A percentile compares a stretch with the other conserved stretches of the same genome.
Evolutionary conservation across 2,113 vertebrate species (phyloP).

Genomic region (Anhinga anhinga): DNA sequence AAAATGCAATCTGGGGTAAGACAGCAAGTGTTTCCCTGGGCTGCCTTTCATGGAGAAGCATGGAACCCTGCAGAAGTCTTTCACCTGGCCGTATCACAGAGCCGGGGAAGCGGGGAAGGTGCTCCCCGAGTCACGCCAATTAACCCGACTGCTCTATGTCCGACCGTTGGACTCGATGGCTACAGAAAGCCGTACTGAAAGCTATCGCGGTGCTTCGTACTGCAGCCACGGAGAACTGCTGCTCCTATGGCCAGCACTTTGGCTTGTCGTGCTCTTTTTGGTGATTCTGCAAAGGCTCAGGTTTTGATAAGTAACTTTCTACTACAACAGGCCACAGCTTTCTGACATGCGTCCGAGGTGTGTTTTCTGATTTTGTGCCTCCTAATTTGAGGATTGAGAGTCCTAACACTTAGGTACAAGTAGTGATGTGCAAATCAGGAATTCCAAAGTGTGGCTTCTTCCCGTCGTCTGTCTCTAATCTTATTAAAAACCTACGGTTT

Average conservation of each 20-base stretch:
- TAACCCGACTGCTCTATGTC: accelerated
- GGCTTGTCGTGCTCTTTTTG: not conserved
- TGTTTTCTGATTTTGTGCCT: not conserved
- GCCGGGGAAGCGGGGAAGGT: not conserved
- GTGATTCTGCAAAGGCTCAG: not conserved
- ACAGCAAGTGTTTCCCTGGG: not conserved
- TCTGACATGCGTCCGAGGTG: accelerated
- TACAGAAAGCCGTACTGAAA: accelerated
- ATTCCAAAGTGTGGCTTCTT: not conserved
- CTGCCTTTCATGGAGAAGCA: not conserved
- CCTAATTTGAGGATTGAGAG: too few relatives aligned
- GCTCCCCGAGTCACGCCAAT: accelerated
- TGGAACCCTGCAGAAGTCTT: not conserved
- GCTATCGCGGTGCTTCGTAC: accelerated
- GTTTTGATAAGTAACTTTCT: not conserved
- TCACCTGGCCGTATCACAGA: not conserved
- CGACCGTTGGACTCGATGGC: accelerated
- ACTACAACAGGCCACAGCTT: not conserved
- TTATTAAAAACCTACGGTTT: not conserved
- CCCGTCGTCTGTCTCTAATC: not conserved
- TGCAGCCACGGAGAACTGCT: accelerated
- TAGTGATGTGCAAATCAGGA: not conserved
- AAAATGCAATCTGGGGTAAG: accelerated
- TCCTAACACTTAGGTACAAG: not conserved
- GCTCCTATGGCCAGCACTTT: not conserved